phyloP scores from a whole-genome alignment of 2,888 invertebrate genomes.

The Eupithecia abbreviata region DNA sequence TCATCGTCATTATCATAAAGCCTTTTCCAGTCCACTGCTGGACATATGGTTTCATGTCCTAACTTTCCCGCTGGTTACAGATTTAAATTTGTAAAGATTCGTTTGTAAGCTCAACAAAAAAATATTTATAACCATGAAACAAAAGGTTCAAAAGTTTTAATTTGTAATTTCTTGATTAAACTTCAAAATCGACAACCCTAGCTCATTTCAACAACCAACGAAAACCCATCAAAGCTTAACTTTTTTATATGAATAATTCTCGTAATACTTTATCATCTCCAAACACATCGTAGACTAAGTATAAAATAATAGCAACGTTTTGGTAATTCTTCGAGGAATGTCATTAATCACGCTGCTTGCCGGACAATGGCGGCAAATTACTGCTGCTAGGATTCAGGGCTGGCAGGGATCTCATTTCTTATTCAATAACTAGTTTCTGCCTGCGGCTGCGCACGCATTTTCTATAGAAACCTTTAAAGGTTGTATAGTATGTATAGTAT shows the following conservation, averaged over 20 bases:
- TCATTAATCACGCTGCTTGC: constrained; percentile 66
- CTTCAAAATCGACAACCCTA: background rate
- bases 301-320: constrained; percentile 69
- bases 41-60: background rate
- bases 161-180: background rate
- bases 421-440: background rate
- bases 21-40: background rate
- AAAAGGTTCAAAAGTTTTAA: too few species aligned
- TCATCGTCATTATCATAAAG: background rate
- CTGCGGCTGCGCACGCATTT: too few species aligned
- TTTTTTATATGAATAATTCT: background rate
- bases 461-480: too few species aligned
- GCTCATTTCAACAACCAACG: background rate
- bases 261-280: background rate
- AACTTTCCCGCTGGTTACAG: background rate
- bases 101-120: background rate
- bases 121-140: too few species aligned
- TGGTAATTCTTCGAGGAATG: constrained; percentile 58
- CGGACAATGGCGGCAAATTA: constrained; percentile 48
- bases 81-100: background rate
- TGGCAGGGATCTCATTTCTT: constrained; percentile 15
- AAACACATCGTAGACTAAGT: constrained; percentile 49
- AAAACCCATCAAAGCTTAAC: constrained; percentile 3
- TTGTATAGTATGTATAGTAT: too few species aligned
- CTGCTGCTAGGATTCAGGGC: constrained; percentile 24